Base-by-base conservation (phyloP, 2,888 invertebrate genomes). In the Parnassius smintheus region DNA sequence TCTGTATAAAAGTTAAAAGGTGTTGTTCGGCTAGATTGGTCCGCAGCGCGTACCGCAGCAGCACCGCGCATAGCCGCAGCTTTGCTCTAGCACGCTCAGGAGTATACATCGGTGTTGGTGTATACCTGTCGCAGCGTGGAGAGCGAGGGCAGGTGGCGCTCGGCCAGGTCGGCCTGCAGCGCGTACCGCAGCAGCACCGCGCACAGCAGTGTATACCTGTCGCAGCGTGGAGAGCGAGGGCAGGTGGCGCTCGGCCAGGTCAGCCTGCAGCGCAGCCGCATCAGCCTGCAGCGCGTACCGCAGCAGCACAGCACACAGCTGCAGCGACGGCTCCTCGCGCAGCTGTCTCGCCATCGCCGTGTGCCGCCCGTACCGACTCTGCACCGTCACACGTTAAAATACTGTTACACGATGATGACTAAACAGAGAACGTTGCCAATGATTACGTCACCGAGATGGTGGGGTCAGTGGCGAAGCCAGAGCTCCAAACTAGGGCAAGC, bases 301-400 rank as follows among this genome's bases (percentile, higher is more conserved):
- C 77, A 97, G 94, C 78, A 99, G 93, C 70, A 98, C 97, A 22
- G 95, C 96, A 82, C 98, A 96, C 70, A 99, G 92, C 83, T 98
- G 98, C 81, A 98, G 96, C 57, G 98, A 98, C 1, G 98, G 98
- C 91, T 99, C 98, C 85, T 98, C 98, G 83, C 98, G 97, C 35
- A 99, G 89, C 35, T 98, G 98, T 87, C 96, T 96, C 0, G 97
- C 96, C 77, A 98, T 91, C 41, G 96, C 95, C 42, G 98, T 97
- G 76, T 97, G 94, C 69, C 97, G 96, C 51, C 95, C 95, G 85
- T 98, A 98, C 56, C 98, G 98, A 82, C 97, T 97, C 97, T 98
- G 86, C 18, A 13, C 35, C 35, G 35, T 35, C 35, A 35, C 35
- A 35, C 35, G 35, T 35, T 35, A 35, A 35, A 2, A 35, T 35